Evolutionary conservation across 2,797 vertebrate genomes (phyloP), one percentile per base, ranked within the genome.

Genomic region (Basileuterus tristriatus): DNA sequence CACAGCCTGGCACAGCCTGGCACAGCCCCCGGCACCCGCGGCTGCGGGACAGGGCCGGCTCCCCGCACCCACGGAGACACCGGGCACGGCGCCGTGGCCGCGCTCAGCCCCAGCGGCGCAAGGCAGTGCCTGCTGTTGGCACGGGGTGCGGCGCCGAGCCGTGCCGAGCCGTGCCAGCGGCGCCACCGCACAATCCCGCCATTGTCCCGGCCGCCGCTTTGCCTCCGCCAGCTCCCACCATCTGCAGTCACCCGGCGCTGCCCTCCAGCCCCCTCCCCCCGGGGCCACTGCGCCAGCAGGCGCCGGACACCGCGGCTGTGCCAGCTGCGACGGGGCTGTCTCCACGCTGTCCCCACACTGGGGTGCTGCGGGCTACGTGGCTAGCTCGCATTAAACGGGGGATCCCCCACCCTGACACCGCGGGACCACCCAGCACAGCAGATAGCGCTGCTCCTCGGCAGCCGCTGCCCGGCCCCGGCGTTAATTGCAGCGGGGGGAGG

Each of bases 401-500:
- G 11, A 4, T 17, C 52, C 47, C 77, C 41, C 11, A 12, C 15
- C 36, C 30, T 4, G 1, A 15, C 50, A 12, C 52, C 2, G 19
- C 0, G 4, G 44, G 89, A 70, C 83, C 87, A 47, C 75, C 68
- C 87, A 47, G 39, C 22, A 0, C 86, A 64, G 70, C 67, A 34
- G 50, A 69, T 29, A 19, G 2, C 86, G 39, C 81, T 63, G 75
- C 91, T 70, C 81, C 36, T 76, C 6, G 1, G 68, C 75, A 80
- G 87, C 75, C 78, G 23, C 90, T 64, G 83, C 80, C 76, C 22
- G 2, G 55, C 36, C 24, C 2, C 20, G 16, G 16, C 82, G 64
- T 83, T 95, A 96, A 95, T 91, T 96, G 89, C 78, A 72, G 83
- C 2, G 23, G 83, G 93, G 90, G 55, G 89, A 83, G 85, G 93